phyloP scores from a whole-genome alignment of 2,888 invertebrate genomes.

The Thalpophila matura region DNA sequence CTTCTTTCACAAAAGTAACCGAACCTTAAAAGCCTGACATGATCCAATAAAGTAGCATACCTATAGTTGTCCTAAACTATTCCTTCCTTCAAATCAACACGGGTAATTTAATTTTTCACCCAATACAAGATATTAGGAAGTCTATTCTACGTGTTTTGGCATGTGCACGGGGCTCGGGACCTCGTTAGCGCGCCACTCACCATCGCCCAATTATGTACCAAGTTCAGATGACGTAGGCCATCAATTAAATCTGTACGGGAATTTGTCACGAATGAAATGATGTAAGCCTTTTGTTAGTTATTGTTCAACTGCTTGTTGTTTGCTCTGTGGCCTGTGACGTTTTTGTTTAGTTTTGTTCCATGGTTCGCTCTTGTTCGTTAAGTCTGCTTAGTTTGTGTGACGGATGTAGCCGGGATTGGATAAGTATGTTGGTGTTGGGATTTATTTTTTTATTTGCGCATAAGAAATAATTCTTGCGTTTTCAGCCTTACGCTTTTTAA shows the following conservation, averaged over 20 bases:
- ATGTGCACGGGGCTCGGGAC: slow-evolving; percentile 68
- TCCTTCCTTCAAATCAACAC: slow-evolving; percentile 8
- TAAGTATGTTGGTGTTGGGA: slow-evolving; percentile 21
- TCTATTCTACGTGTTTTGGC: slow-evolving; percentile 81
- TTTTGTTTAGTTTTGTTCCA: slow-evolving; percentile 55
- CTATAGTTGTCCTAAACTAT: slow-evolving; percentile 17
- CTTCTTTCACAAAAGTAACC: not conserved
- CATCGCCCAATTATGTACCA: slow-evolving; percentile 82
- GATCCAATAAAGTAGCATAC: slow-evolving; percentile 8
- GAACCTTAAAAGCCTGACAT: not conserved
- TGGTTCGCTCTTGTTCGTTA: slow-evolving; percentile 29
- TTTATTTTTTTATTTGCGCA: slow-evolving; percentile 35
- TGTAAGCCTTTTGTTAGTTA: slow-evolving; percentile 59
- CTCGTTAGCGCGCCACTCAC: slow-evolving; percentile 84
- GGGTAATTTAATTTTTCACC: slow-evolving; percentile 30
- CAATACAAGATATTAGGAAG: slow-evolving; percentile 54
- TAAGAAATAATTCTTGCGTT: slow-evolving; percentile 18
- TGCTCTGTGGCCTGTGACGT: slow-evolving; percentile 33
- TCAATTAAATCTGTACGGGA: slow-evolving; percentile 79
- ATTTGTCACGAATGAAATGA: slow-evolving; percentile 68
- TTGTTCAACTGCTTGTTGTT: slow-evolving; percentile 57
- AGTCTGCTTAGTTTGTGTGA: slow-evolving; percentile 36
- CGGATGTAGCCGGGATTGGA: slow-evolving; percentile 38
- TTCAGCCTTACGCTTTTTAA: too few relatives aligned
- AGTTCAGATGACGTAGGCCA: slow-evolving; percentile 77